These are phyloP conservation scores for Ephestia elutella DNA, from an alignment of 1,140 invertebrate genomes.

Conservation along the genomic window DNA sequence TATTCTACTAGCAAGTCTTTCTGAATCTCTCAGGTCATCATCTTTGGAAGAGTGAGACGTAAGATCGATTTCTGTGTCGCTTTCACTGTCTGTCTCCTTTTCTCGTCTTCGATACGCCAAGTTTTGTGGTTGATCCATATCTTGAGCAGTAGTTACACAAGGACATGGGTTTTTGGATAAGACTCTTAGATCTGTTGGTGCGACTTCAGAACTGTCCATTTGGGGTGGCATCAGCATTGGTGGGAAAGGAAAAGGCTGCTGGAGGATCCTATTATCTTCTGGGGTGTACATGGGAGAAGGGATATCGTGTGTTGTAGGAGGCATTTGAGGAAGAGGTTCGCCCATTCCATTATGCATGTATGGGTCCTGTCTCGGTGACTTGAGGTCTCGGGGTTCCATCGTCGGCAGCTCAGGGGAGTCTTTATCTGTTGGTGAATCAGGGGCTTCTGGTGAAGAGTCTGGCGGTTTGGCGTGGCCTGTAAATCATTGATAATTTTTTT, in stretches of 20 bases:
- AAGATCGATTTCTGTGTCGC: conserved; percentile 70
- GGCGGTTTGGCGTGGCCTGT: conserved; percentile 46
- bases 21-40: conserved; percentile 64
- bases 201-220: conserved; percentile 47
- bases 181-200: conserved; percentile 64
- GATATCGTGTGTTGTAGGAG: conserved; percentile 39
- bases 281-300: conserved; percentile 42
- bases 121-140: conserved; percentile 54
- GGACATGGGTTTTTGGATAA: conserved; percentile 47
- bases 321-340: conserved; percentile 34
- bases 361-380: conserved; percentile 45
- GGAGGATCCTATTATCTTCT: conserved; percentile 51
- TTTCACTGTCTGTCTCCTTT: conserved; percentile 59
- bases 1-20: conserved; percentile 60
- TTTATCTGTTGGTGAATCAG: conserved; percentile 52
- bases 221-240: conserved; percentile 47
- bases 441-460: conserved; percentile 59
- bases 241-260: conserved; percentile 54
- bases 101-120: conserved; percentile 49
- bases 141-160: conserved; percentile 38
- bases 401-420: conserved; percentile 47
- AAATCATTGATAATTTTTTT: background rate
- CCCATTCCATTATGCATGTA: conserved; percentile 48
- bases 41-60: conserved; percentile 70
- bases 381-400: conserved; percentile 47